Evolutionary conservation across 1,140 invertebrate genomes (phyloP), one percentile per base, ranked within the genome.

Genomic region (Lepidurus arcticus): DNA sequence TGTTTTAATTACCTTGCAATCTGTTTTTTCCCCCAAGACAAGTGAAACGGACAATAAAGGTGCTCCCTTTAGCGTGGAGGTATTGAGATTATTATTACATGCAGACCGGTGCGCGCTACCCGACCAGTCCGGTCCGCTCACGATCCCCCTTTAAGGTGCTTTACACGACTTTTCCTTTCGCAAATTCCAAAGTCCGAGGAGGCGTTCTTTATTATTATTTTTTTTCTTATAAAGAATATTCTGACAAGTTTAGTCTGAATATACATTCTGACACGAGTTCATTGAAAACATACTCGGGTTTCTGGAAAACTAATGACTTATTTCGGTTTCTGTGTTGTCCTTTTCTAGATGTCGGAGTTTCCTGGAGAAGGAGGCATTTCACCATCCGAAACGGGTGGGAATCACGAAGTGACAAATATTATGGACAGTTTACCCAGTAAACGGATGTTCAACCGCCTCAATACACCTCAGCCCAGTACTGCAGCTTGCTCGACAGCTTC

Each of bases 371-470:
- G 47, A 45, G 75, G 43, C 6, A 16, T 47, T 26, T 44, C 43
- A 45, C 24, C 42, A n/a, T 16, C 43, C 9, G 75, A 26, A n/a
- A 21, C 43, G 34, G 24, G 43, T 16, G 16, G 43, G 10, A 76
- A 42, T 76, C 43, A 47, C n/a, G 75, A 76, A 76, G 47, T 76
- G 75, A n/a, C 75, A 5, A 45, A 16, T 11, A 45, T 76, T 11
- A 76, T 76, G 75, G 75, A 76, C 21, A 76, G 75, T 76, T 76
- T 76, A 16, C 75, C 34, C 10, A 44, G 43, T 45, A 76, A 45
- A 76, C 75, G 75, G 43, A 44, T 47, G 42, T 76, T 76, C 75
- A 76, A 76, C 75, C 43, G 75, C 24, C 16, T 47, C 1, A 44
- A 47, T 13, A 24, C 42, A 7, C 34, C 43, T 45, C 47, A 44